Evolutionary conservation across 2,797 vertebrate genomes (phyloP), one percentile per base, ranked within the genome.

Genomic region (Tokudaia muenninki): DNA sequence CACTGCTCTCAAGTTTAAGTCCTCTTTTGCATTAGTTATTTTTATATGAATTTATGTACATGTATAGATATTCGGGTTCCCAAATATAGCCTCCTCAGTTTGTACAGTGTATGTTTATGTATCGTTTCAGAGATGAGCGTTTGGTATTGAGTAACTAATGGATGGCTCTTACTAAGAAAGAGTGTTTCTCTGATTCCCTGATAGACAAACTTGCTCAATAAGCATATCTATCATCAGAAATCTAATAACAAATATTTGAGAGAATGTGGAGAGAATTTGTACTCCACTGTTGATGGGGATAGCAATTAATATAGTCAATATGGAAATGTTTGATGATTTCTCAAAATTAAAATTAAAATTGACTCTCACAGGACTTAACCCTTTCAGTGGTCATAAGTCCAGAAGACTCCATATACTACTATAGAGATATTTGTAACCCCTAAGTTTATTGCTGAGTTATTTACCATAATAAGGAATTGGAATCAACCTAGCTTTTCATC

Each of bases 21-120:
- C 37, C 24, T 21, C 8, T 31, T 50, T 67, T 34, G 29, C 29
- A 47, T 67, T 21, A 47, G 31, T 22, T 50, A 1, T 47, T 84
- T 7, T 47, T 63, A 84, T 63, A 34, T 7, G 26, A 63, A 47
- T 47, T 47, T 31, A 47, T 47, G 0, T 21, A 17, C 4, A 26
- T 16, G n/a, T 57, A 29, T 41, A 16, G 17, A 3, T 2, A 31
- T 47, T 21, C 2, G 10, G 47, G 10, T 47, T 47, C 4, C 26
- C 29, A 84, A 34, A 14, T 65, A 47, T 47, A 65, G 44, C 1
- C 37, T 41, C 0, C 0, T 34, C 2, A 1, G 2, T 50, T 31
- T 65, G 8, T 22, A 50, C 12, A 47, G 11, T 65, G 17, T 47
- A 13, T 1, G 1, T 84, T 67, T 86, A 31, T 47, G 41, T 31